These are phyloP conservation scores for Idaea straminata DNA, from an alignment of 2,888 invertebrate species.

Conservation along the genomic window DNA sequence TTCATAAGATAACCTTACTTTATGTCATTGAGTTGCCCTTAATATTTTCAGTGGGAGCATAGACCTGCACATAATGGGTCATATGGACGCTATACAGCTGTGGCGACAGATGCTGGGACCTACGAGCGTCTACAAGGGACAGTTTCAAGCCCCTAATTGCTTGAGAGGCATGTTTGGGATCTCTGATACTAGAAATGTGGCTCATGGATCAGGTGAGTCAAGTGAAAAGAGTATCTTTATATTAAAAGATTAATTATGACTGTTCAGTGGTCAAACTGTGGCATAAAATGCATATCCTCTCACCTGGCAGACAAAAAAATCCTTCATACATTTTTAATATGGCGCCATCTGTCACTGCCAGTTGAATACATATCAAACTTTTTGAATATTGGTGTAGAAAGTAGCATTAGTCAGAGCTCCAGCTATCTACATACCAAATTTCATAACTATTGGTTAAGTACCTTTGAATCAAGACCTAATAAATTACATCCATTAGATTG, in stretches of 20 bases:
- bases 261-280: no score
- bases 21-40: conserved; percentile 1
- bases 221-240: background rate
- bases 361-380: no score
- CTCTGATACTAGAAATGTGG: conserved; percentile 96
- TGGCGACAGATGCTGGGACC: conserved; percentile 95
- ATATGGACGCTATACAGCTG: conserved; percentile 85
- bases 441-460: no score
- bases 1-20: background rate
- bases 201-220: conserved; percentile 90
- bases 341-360: no score
- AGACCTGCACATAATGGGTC: conserved; percentile 88
- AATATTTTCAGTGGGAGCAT: conserved; percentile 87
- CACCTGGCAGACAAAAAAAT: no score
- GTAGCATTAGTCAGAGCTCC: no score
- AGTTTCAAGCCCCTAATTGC: conserved; percentile 87
- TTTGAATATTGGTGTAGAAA: no score
- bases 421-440: no score
- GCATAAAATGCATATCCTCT: no score
- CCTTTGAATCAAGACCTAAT: no score
- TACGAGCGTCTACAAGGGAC: conserved; percentile 91
- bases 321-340: no score
- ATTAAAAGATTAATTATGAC: no score
- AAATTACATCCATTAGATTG: background rate
- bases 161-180: conserved; percentile 92